phyloP scores from a whole-genome alignment of 2,797 vertebrate species.

The Furcifer pardalis region DNA sequence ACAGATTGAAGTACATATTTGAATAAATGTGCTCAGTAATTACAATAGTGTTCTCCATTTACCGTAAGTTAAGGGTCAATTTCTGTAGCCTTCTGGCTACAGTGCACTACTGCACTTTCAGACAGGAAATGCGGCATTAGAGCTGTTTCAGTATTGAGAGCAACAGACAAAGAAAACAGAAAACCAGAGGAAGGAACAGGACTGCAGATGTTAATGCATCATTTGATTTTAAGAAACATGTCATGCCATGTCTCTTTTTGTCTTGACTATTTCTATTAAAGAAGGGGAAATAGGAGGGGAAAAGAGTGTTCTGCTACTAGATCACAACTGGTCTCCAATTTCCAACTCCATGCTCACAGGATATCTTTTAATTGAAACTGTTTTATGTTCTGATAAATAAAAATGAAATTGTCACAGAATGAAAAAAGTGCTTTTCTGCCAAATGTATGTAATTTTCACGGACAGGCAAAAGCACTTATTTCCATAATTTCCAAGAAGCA shows the following conservation, averaged over 20 bases:
- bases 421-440: neutral
- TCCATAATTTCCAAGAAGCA: neutral
- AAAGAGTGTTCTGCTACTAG: neutral
- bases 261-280: neutral
- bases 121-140: conserved; percentile 46
- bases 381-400: neutral
- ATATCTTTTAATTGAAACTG: neutral
- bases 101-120: neutral
- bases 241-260: neutral
- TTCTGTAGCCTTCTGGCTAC: conserved; percentile 6
- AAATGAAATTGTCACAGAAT: neutral
- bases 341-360: neutral
- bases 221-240: conserved; percentile 25
- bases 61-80: conserved; percentile 31
- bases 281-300: too few relatives aligned
- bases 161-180: conserved; percentile 25
- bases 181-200: conserved; percentile 56
- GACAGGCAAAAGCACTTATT: neutral
- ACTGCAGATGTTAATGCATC: conserved; percentile 26
- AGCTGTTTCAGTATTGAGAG: conserved; percentile 7
- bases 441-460: neutral
- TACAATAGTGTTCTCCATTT: neutral
- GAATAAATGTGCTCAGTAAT: conserved; percentile 27
- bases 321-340: neutral
- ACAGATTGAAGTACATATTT: neutral